Percentiles rank a stretch among this genome's conserved stretches.
These are phyloP conservation scores for Spheniscus mendiculus DNA, from an alignment of 2,113 vertebrate genomes.

Conservation along the genomic window DNA sequence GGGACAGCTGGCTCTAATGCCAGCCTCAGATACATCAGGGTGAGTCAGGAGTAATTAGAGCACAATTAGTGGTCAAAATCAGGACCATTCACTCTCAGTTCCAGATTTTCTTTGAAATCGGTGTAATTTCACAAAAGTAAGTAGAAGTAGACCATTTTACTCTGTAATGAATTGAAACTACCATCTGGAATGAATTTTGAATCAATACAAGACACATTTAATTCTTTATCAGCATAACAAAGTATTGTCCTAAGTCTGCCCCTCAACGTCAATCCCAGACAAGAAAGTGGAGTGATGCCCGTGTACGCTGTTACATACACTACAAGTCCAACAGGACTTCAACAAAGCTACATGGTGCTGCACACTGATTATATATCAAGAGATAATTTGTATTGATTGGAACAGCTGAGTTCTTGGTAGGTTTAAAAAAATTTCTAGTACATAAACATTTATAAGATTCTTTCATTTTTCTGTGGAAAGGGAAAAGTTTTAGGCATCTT, in stretches of 20 bases:
- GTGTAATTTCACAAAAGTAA: not conserved
- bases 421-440: not conserved
- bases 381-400: not conserved
- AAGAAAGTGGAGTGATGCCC: not conserved
- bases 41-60: conserved; percentile 33
- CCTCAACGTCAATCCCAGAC: not conserved
- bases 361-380: not conserved
- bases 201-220: not conserved
- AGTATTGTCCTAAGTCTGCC: not conserved
- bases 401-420: not conserved
- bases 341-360: not conserved
- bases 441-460: not conserved
- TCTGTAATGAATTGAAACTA: not conserved
- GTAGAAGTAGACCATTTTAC: not conserved
- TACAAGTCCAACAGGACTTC: not conserved
- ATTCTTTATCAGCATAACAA: not conserved
- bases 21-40: not conserved
- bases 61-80: conserved; percentile 40
- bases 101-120: not conserved
- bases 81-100: conserved; percentile 1
- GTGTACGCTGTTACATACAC: fast-evolving
- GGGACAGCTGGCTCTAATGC: conserved; percentile 16
- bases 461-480: not conserved
- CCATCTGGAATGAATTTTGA: not conserved
- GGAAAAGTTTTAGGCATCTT: not conserved